Percentiles rank a stretch among this genome's conserved stretches.
phyloP scores from a whole-genome alignment of 30 jellyfish, hydroid and myxozoan genomes.

The Hydra vulgaris region DNA sequence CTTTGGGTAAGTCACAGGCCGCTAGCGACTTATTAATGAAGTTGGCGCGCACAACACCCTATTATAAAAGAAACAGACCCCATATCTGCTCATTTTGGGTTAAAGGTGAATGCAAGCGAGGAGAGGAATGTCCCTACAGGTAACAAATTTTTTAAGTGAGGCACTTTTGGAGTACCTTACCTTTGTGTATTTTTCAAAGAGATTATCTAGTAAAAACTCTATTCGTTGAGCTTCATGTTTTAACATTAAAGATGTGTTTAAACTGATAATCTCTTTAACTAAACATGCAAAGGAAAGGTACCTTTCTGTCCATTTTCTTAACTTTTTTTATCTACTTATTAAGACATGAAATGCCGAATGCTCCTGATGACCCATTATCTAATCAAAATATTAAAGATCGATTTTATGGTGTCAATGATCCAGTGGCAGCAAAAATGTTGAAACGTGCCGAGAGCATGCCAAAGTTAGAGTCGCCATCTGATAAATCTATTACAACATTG shows the following conservation, averaged over 20 bases:
- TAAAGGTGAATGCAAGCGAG: conserved; percentile 96
- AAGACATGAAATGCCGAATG: conserved; percentile 98
- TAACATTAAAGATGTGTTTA: no score
- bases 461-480: conserved; percentile 84
- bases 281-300: not conserved
- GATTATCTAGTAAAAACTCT: no score
- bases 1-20: conserved; percentile 88
- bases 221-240: no score
- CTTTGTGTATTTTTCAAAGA: not conserved
- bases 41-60: conserved; percentile 86
- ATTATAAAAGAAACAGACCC: conserved; percentile 91
- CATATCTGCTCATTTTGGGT: conserved; percentile 99
- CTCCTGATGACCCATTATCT: conserved; percentile 82
- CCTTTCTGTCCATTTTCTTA: not conserved
- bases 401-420: conserved; percentile 87
- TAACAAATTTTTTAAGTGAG: conserved; percentile 7
- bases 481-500: conserved; percentile 70
- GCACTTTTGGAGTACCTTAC: not conserved
- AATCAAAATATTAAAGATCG: conserved; percentile 82
- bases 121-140: conserved; percentile 98
- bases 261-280: not conserved
- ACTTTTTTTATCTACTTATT: not conserved
- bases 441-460: conserved; percentile 83
- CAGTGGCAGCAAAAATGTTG: conserved; percentile 85
- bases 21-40: conserved; percentile 77